A percentile compares a stretch with the other conserved stretches of the same genome.
phyloP scores from a whole-genome alignment of 2,797 vertebrate genomes.

The Eulemur mongoz region DNA sequence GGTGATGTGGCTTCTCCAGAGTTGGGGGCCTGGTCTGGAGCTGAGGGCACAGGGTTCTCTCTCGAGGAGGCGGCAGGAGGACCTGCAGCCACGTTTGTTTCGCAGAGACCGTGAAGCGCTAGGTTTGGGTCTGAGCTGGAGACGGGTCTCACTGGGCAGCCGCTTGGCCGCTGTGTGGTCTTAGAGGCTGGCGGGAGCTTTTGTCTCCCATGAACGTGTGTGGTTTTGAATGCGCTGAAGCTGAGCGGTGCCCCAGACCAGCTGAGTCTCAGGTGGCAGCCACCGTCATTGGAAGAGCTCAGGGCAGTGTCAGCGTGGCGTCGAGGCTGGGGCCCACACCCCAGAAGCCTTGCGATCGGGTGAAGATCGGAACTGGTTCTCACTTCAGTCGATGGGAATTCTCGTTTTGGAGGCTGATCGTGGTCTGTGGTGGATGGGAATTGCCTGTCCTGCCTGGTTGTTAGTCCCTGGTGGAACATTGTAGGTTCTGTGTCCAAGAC shows the following conservation, averaged over 20 bases:
- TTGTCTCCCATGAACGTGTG: background rate
- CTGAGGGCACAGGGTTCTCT: background rate
- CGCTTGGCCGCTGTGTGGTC: background rate
- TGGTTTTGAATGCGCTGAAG: background rate
- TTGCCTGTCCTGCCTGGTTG: too few species aligned
- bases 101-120: background rate
- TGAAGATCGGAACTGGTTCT: fast-evolving
- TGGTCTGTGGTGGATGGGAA: background rate
- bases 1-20: background rate
- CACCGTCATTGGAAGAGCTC: fast-evolving
- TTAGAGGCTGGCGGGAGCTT: too few species aligned
- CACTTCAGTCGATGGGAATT: fast-evolving
- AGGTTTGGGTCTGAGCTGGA: background rate
- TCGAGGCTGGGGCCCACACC: background rate
- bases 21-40: background rate
- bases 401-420: fast-evolving
- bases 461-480: fast-evolving
- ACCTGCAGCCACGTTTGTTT: background rate
- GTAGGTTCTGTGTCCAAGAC: background rate
- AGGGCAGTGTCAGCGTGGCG: fast-evolving
- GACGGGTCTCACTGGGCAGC: fast-evolving
- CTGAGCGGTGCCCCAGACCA: fast-evolving
- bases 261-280: fast-evolving
- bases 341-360: background rate
- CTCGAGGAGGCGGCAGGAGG: background rate